Evolutionary conservation across 2,113 vertebrate species (phyloP), one percentile per base, ranked within the genome.

Genomic region (Delphinus delphis): DNA sequence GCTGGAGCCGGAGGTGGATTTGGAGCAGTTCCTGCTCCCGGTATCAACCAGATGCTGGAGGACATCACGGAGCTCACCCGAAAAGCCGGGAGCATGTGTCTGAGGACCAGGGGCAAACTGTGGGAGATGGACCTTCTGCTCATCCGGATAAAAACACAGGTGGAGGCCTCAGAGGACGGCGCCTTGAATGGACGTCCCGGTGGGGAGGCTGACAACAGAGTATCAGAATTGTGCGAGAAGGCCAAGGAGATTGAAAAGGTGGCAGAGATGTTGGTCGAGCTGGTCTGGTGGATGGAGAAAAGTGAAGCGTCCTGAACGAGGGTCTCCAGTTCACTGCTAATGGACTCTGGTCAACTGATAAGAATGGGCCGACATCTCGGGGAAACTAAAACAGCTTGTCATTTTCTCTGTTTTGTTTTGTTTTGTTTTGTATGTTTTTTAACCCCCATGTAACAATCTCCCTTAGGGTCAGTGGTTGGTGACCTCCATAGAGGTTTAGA

Each of bases 131-230:
- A 90, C 85, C 63, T n/a, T 44, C n/a, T 92, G 97, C 96, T 95
- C 5, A 55, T 96, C 50, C 88, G 80, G 58, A 88, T 96, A 20
- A 77, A 95, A 50, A 47, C 47, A 47, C 76, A 88, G 82, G 94
- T 63, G 95, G 95, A 92, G 25, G 95, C 96, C 81, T 94, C 92
- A 1, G 97, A 96, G 95, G 92, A 95, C 88, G 92, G 95, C 94
- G 81, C 93, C 0, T 88, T 96, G 18, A 96, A 94, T 47, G 74
- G 31, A 8, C 47, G 11, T n/a, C 18, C 74, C 44, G 1, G 18
- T 21, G 10, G 74, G 31, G 28, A 31, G 25, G 41, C 26, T 74
- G 41, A 47, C 0, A 0, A 47, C 14, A 53, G 74, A 77, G 44
- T 10, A 33, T n/a, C 9, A 0, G 10, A 23, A 10, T 12, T 77